Base-by-base conservation (phyloP, 2,113 vertebrate species). In the Corydoras maculifer region DNA sequence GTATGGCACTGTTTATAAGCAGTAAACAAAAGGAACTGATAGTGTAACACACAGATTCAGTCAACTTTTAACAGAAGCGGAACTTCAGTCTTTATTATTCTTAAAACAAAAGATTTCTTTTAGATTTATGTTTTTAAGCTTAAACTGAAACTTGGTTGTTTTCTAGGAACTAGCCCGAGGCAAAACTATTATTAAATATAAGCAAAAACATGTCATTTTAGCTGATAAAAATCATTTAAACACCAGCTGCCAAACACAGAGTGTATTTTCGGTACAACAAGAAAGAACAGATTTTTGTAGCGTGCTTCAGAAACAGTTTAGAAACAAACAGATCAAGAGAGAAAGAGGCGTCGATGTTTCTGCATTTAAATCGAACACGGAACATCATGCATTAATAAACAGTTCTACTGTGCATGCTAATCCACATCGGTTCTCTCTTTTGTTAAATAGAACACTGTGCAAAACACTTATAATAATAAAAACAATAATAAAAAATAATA, bases 171-270 rank as follows among this genome's bases (percentile, higher is more conserved):
- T 43, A 43, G 35, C 75, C 68, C 64, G 64, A 69, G 63, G 70
- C 57, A 43, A 43, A 43, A 43, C 35, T 43, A 43, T 43, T 43
- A 43, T 43, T 43, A 43, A 43, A 43, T 64, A 8, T 29, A 66
- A 59, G n/a, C 3, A 54, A 15, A 50, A 18, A 15, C 43, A 2
- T 55, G 70, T 70, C 69, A 50, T 78, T 81, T 77, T 75, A 3
- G 78, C 82, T 62, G 66, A 70, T 78, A 55, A 65, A 54, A 79
- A 75, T 80, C 32, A 79, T 79, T 80, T 68, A 78, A 83, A 78
- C 54, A 72, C 3, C 6, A 78, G 72, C 80, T 77, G 81, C 77
- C 76, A 77, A 79, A 61, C 66, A 25, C 25, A 5, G 61, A 79
- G 65, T n/a, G 9, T 11, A 32, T 62, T 69, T 54, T 25, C 58